These are phyloP conservation scores for Fragum fragum DNA, from an alignment of 2,888 invertebrate genomes.

Conservation along the genomic window DNA sequence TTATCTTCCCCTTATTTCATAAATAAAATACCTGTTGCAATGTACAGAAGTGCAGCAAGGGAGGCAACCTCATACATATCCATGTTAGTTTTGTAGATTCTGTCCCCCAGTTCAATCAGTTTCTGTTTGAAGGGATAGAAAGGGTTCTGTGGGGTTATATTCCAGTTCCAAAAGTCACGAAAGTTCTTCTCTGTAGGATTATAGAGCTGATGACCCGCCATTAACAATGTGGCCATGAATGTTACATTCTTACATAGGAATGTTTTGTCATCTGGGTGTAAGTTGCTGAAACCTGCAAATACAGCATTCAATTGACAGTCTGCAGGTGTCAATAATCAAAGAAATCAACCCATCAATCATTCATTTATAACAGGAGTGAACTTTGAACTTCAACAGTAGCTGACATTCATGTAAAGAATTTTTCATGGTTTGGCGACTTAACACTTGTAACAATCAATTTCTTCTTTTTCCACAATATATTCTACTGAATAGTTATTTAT, in stretches of 20 bases:
- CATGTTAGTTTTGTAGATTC: slow-evolving; percentile 65
- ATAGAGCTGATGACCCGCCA: slow-evolving; percentile 61
- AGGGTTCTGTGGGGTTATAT: slow-evolving; percentile 65
- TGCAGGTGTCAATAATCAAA: too few relatives aligned
- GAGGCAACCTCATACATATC: slow-evolving; percentile 65
- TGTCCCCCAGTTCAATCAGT: slow-evolving; percentile 65
- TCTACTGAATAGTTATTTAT: too few relatives aligned
- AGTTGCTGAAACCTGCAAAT: slow-evolving; percentile 56
- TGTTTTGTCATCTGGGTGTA: slow-evolving; percentile 65
- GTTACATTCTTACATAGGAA: slow-evolving; percentile 62
- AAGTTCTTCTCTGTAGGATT: slow-evolving; percentile 64
- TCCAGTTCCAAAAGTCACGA: slow-evolving; percentile 71
- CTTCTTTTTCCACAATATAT: too few relatives aligned
- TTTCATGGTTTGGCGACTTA: too few relatives aligned
- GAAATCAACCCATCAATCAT: too few relatives aligned
- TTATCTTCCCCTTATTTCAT: too few relatives aligned
- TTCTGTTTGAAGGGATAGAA: slow-evolving; percentile 67
- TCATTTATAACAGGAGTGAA: too few relatives aligned
- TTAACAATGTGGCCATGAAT: slow-evolving; percentile 57
- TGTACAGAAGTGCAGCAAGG: slow-evolving; percentile 58
- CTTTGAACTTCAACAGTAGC: too few relatives aligned
- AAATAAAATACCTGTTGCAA: slow-evolving; percentile 66
- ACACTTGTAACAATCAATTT: too few relatives aligned
- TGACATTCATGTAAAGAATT: too few relatives aligned
- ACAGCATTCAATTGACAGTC: too few relatives aligned